Evolutionary conservation across 1,140 invertebrate genomes (phyloP), one percentile per base, ranked within the genome.

Genomic region (Brachionus sp.): DNA sequence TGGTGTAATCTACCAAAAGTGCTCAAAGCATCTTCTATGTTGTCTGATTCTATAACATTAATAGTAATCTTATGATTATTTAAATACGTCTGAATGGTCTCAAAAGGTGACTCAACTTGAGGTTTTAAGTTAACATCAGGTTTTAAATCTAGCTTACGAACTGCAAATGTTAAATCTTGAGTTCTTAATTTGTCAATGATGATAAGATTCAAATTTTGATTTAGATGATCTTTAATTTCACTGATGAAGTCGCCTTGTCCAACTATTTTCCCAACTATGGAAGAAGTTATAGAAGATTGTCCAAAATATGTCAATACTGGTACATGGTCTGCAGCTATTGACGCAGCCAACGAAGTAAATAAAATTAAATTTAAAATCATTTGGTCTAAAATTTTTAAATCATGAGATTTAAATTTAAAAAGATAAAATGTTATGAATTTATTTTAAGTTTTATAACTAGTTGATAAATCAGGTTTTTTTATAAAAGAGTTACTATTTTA

Each of bases 41-140:
- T 75, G 19, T 75, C 70, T 5, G 44, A 44, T 75, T 75, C 39
- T 23, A 46, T 16, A 29, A 75, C 12, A 9, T 75, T 75, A 0
- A 75, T n/a, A 4, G 10, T 50, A 13, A 75, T 50, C 3, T 75
- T 75, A 12, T 75, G 37, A n/a, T 46, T 75, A 10, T 75, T 75
- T 3, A 19, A 16, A 16, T 50, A 75, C 12, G 70, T 29, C 25
- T 75, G n/a, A 25, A 75, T 46, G 6, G 23, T 46, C 25, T 75
- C 19, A 50, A 46, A 75, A n/a, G 70, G 70, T 46, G 70, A 75
- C 23, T 75, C 42, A 9, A 75, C 70, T 33, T 75, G 70, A 10
- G 19, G 42, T n/a, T 75, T 46, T 19, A 75, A 46, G 19, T 46
- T 19, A 50, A 75, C 70, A 46, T 46, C 44, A 29, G 37, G 39